Evolutionary conservation across 2,113 vertebrate genomes (phyloP).

Genomic region (Eidolon helvum): DNA sequence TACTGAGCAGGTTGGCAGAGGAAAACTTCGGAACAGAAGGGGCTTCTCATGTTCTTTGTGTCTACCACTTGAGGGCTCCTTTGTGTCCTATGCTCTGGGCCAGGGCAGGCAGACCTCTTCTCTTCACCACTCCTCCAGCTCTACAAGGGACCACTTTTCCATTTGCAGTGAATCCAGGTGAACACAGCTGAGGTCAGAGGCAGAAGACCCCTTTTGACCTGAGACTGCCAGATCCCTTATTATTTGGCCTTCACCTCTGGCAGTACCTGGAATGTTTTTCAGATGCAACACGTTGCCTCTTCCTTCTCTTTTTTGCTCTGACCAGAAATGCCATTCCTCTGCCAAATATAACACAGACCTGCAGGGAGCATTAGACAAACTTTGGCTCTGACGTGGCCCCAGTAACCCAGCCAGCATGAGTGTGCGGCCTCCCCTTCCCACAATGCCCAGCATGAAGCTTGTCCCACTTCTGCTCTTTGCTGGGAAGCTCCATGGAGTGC

Average conservation of each 20-base stretch:
- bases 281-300: constrained; percentile 27
- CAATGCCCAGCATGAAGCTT: rapidly evolving
- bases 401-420: not conserved
- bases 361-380: constrained; percentile 44
- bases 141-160: not conserved
- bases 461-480: not conserved
- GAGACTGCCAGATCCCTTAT: constrained; percentile 21
- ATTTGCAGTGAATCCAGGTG: not conserved
- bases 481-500: not conserved
- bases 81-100: not conserved
- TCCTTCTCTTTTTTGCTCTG: constrained; percentile 51
- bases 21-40: not conserved
- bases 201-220: not conserved
- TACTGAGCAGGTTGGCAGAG: not conserved
- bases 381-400: constrained; percentile 42
- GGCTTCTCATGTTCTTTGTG: not conserved
- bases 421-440: not conserved
- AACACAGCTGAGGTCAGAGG: not conserved
- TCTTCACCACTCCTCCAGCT: rapidly evolving
- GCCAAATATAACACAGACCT: constrained; percentile 51
- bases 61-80: not conserved
- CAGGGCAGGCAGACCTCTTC: too few relatives aligned
- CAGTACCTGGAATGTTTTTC: not conserved
- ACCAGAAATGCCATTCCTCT: constrained; percentile 37
- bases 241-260: not conserved